Evolutionary conservation across 2,797 vertebrate genomes (phyloP).

Genomic region (Botia almorhae): DNA sequence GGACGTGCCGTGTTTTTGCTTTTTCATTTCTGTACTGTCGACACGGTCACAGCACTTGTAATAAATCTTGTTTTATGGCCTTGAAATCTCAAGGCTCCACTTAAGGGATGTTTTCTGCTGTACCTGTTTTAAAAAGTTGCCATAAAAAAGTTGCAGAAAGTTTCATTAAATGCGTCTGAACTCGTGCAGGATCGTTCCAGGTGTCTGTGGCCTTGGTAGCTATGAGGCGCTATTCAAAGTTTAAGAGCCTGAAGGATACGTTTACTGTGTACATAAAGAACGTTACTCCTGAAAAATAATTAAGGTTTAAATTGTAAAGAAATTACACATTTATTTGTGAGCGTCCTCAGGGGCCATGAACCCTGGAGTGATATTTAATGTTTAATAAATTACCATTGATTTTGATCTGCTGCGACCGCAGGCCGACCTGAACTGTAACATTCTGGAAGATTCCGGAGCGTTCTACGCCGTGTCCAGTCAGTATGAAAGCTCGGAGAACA

Average conservation of each 20-base stretch:
- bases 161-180: not conserved
- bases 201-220: not conserved
- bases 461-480: slow-evolving; percentile 98
- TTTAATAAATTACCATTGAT: not conserved
- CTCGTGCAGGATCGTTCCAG: not conserved
- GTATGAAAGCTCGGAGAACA: slow-evolving; percentile 98
- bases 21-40: not conserved
- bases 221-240: not conserved
- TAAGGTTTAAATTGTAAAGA: not conserved
- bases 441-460: slow-evolving; percentile 91
- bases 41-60: not conserved
- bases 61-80: slow-evolving; percentile 16
- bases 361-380: not conserved
- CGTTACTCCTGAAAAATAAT: not conserved
- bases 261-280: not conserved
- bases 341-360: not conserved
- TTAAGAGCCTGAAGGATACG: not conserved
- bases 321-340: not conserved
- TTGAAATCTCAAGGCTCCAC: not conserved
- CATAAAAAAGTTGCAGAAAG: not conserved
- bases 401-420: slow-evolving; percentile 62
- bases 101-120: not conserved
- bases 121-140: not conserved
- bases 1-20: not conserved
- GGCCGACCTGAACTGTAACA: slow-evolving; percentile 95